These are phyloP conservation scores for Stichopus horrens DNA, from an alignment of 53 echinoderm and acorn worm genomes.

Conservation along the genomic window DNA sequence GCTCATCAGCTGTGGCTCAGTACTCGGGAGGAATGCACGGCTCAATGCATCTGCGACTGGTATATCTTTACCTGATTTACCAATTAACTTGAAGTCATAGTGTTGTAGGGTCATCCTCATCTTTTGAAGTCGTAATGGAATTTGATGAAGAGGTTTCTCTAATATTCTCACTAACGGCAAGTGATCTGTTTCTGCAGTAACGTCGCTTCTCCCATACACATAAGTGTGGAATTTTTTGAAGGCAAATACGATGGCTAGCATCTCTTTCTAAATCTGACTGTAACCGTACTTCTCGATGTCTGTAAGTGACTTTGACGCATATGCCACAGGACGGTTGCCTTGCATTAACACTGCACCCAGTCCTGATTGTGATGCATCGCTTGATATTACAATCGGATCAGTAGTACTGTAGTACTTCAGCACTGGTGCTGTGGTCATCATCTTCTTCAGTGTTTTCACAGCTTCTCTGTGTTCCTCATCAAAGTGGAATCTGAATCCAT, in stretches of 20 bases:
- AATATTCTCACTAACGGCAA: slow-evolving; percentile 42
- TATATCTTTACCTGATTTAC: slow-evolving; percentile 35
- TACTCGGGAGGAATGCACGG: slow-evolving; percentile 27
- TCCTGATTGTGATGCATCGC: slow-evolving; percentile 47
- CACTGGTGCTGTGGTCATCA: slow-evolving; percentile 37
- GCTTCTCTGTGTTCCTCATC: slow-evolving; percentile 27
- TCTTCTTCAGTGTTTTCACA: slow-evolving; percentile 23
- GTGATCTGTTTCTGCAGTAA: slow-evolving; percentile 37
- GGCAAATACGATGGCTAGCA: slow-evolving; percentile 39
- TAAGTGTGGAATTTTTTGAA: slow-evolving; percentile 46
- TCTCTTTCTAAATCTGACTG: slow-evolving; percentile 44
- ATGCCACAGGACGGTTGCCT: slow-evolving; percentile 36
- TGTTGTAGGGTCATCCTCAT: slow-evolving; percentile 45
- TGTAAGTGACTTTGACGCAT: slow-evolving; percentile 47
- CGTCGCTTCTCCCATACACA: slow-evolving; percentile 50
- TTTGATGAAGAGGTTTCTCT: slow-evolving; percentile 47
- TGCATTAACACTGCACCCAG: slow-evolving; percentile 46
- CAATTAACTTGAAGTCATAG: slow-evolving; percentile 42
- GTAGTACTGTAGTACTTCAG: slow-evolving; percentile 43
- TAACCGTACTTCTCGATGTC: slow-evolving; percentile 35
- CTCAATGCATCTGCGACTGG: slow-evolving; percentile 32
- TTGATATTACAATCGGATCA: slow-evolving; percentile 45
- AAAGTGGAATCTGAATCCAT: slow-evolving; percentile 34
- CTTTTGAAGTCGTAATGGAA: slow-evolving; percentile 44
- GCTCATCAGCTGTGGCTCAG: slow-evolving; percentile 8